These are phyloP conservation scores for Yponomeuta cagnagella DNA, from an alignment of 2,888 invertebrate species.

Conservation along the genomic window DNA sequence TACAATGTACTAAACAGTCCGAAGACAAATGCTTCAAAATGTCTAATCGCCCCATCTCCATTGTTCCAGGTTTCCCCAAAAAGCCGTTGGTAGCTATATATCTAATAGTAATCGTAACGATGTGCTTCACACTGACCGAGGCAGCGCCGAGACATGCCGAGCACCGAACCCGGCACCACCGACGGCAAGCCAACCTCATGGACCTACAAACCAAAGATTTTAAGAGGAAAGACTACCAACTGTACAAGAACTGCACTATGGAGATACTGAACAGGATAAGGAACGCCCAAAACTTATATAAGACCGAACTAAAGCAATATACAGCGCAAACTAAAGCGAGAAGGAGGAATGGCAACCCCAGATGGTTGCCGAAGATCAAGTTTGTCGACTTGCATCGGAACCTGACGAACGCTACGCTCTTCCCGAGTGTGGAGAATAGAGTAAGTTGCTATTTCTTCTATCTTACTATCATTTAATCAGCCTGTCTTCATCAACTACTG, in stretches of 20 bases:
- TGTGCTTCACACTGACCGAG: conserved; percentile 59
- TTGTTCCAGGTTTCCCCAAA: conserved; percentile 72
- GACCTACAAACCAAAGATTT: conserved; percentile 43
- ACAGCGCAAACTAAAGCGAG: conserved; percentile 26
- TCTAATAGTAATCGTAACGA: conserved; percentile 57
- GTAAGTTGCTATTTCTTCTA: conserved; percentile 15
- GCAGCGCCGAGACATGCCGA: conserved; percentile 40
- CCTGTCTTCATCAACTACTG: too few species aligned
- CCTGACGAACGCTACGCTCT: conserved; percentile 33
- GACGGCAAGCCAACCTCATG: conserved; percentile 38
- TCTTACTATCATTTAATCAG: conserved; percentile 19
- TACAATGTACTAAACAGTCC: not conserved
- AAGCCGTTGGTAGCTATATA: conserved; percentile 71
- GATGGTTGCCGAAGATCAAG: conserved; percentile 61
- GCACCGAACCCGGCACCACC: conserved; percentile 49
- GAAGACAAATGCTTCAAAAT: not conserved
- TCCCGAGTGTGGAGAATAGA: conserved; percentile 14
- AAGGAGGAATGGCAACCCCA: conserved; percentile 57
- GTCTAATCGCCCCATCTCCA: conserved; percentile 1
- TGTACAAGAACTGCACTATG: conserved; percentile 48
- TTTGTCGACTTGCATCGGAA: conserved; percentile 61
- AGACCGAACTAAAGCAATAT: conserved; percentile 40
- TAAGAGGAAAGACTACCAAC: conserved; percentile 18
- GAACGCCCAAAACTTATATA: conserved; percentile 53
- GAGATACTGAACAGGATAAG: conserved; percentile 56